Evolutionary conservation across 2,888 invertebrate genomes (phyloP).

Genomic region (Nomada lathburiana): DNA sequence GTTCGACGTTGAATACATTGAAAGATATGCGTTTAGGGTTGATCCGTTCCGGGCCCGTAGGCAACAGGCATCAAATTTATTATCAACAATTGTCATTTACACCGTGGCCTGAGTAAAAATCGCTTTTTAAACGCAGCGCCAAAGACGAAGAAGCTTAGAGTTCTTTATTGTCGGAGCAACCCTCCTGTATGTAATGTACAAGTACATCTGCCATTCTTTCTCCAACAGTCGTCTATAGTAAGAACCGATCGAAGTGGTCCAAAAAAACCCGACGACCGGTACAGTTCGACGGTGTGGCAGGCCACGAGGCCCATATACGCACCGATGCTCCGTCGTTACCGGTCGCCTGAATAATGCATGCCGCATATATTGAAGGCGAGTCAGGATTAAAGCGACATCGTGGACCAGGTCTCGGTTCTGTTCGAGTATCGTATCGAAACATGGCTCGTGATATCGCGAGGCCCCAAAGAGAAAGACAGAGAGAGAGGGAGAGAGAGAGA

Average conservation of each 20-base stretch:
- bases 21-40: no score
- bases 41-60: no score
- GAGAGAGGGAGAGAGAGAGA: neutral
- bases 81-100: no score
- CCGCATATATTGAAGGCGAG: constrained; percentile 68
- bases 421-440: constrained; percentile 63
- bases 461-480: neutral
- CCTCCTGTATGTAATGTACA: neutral
- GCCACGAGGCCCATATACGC: constrained; percentile 58
- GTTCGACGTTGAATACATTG: no score
- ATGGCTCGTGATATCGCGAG: constrained; percentile 54
- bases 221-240: neutral
- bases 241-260: constrained; percentile 13
- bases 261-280: constrained; percentile 25
- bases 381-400: constrained; percentile 68
- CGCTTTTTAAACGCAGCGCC: no score
- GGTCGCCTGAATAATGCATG: constrained; percentile 71
- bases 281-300: constrained; percentile 30
- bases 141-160: no score
- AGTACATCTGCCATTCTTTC: neutral
- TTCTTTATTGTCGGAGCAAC: no score
- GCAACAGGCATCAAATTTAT: no score
- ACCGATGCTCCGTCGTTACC: constrained; percentile 60
- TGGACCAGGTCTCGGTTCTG: constrained; percentile 36
- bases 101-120: no score